phyloP scores from a whole-genome alignment of 2,888 invertebrate genomes.

The Harpalus rufipes region DNA sequence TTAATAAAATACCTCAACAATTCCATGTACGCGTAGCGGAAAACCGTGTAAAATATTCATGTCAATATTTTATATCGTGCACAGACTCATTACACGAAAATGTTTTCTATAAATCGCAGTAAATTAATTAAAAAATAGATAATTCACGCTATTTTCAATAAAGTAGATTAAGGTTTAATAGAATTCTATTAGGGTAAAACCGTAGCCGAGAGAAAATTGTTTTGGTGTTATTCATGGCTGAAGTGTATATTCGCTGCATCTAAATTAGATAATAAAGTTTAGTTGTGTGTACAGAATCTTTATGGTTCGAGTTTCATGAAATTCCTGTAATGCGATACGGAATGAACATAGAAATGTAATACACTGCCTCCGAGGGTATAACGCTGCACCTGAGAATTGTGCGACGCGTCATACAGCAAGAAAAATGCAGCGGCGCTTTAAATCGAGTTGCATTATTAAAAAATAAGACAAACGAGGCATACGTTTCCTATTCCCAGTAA shows the following conservation, averaged over 20 bases:
- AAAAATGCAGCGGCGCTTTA: not conserved
- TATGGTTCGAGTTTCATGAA: constrained; percentile 48
- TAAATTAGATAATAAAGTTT: constrained; percentile 49
- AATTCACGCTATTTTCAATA: not conserved
- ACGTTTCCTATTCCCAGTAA: too few relatives aligned
- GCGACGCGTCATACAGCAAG: not conserved
- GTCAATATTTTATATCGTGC: not conserved
- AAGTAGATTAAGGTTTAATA: not conserved
- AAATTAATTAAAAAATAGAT: not conserved
- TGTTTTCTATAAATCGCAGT: constrained; percentile 5
- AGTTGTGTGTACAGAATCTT: constrained; percentile 25
- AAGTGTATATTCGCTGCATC: constrained; percentile 34
- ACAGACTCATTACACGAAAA: not conserved
- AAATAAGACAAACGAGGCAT: not conserved
- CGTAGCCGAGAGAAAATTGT: constrained; percentile 2
- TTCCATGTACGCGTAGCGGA: not conserved
- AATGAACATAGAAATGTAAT: constrained; percentile 41
- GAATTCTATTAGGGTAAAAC: not conserved
- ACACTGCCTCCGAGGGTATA: not conserved
- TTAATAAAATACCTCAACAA: not conserved
- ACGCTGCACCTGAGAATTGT: constrained; percentile 42
- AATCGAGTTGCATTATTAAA: not conserved
- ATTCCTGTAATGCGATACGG: constrained; percentile 30
- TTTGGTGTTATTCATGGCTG: constrained; percentile 25
- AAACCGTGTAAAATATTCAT: constrained; percentile 6